Base-by-base conservation (phyloP, 2,797 vertebrate species). In the Carapus acus region DNA sequence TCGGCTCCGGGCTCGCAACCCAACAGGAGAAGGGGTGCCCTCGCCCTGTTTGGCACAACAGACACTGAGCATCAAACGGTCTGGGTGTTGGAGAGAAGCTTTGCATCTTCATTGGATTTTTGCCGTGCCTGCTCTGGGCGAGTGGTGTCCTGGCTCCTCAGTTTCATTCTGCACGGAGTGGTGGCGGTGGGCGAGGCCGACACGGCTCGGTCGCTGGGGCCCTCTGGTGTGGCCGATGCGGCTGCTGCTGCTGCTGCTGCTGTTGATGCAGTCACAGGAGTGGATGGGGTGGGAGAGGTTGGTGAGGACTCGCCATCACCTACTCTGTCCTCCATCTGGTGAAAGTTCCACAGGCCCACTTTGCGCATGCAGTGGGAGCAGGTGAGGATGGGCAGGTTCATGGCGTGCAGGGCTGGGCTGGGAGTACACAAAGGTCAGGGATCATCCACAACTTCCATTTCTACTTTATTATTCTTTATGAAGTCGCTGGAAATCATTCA, bases 341-440 rank as follows among this genome's bases (percentile, higher is more conserved):
- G 87, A 69, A 96, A 98, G 51, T 88, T 88, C 94, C 94, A 98
- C 27, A 97, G 80, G 4, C 94, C 95, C 47, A 94, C 93, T 45
- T 91, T 95, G 65, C 95, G 86, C 90, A 91, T 91, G 70, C 95
- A 98, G 62, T 87, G 91, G 1, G 89, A 89, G 70, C 95, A 97
- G 21, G 80, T 86, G 76, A 98, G 90, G 46, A 93, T 86, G 0
- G 92, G 87, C 6, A 97, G 88, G 46, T 82, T 89, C 77, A 87
- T 52, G 0, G 88, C 79, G 3, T 86, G 83, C 1, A 87, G 60
- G 1, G 78, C 20, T 2, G 88, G 64, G 15, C 94, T 98, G 67
- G 7, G 2, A 45, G 29, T 29, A 14, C 7, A 37, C 9, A 62
- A 5, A 62, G 65, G 9, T 3, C 7, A 20, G 1, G 19, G 37